These are phyloP conservation scores for Drosophila mayri DNA, from an alignment of 1,140 invertebrate genomes.

Conservation along the genomic window DNA sequence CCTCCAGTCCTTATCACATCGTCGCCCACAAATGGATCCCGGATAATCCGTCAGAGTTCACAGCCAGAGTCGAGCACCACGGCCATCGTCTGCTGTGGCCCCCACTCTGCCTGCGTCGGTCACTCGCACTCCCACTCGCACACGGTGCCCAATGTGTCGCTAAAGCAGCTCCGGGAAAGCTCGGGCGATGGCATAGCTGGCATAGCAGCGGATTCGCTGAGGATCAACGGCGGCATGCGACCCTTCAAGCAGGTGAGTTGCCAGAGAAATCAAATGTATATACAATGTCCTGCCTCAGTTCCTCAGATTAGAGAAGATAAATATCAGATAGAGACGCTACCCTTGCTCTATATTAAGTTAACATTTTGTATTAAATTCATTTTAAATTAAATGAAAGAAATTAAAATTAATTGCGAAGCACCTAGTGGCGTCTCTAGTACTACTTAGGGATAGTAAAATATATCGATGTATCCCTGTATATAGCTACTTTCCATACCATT, in stretches of 20 bases:
- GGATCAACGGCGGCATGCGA: slow-evolving; percentile 98
- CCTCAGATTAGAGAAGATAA: neutral
- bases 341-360: neutral
- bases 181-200: slow-evolving; percentile 95
- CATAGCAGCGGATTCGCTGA: slow-evolving; percentile 97
- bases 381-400: neutral
- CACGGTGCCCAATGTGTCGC: slow-evolving; percentile 90
- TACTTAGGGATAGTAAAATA: neutral
- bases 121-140: slow-evolving; percentile 87
- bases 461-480: neutral
- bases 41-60: slow-evolving; percentile 95
- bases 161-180: slow-evolving; percentile 92
- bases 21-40: slow-evolving; percentile 87
- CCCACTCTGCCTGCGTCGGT: slow-evolving; percentile 86
- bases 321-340: neutral
- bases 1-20: slow-evolving; percentile 90
- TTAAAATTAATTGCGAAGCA: neutral
- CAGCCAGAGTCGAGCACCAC: slow-evolving; percentile 92
- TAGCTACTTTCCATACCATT: neutral
- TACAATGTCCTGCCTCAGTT: too few relatives aligned
- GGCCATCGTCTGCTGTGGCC: slow-evolving; percentile 87
- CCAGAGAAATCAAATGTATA: neutral
- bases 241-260: slow-evolving; percentile 96
- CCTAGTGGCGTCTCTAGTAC: neutral
- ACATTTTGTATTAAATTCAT: neutral